Base-by-base conservation (phyloP, 2,797 vertebrate species). In the Pogoniulus pusillus region DNA sequence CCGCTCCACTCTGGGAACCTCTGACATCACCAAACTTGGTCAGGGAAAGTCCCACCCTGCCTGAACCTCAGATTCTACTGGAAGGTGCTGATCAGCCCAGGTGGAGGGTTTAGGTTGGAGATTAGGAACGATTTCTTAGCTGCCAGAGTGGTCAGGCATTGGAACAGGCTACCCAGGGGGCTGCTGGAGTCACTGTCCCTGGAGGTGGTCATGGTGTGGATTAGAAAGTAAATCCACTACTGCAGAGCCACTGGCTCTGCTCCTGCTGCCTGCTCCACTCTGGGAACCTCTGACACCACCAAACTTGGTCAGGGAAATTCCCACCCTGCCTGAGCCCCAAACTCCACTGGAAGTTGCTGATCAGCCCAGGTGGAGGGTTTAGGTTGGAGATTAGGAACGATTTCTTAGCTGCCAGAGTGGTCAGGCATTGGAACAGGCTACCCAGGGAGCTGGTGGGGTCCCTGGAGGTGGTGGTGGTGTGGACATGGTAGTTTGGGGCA, bases 1-100 rank as follows among this genome's bases (percentile, higher is more conserved):
- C 41, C 5, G 2, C 41, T 58, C 29, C 0, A 6, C 30, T 2
- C 0, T 3, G 32, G 80, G 41, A 23, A 41, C 23, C 1, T 7
- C 35, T 1, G 1, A 23, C 2, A 3, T 55, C 30, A 39, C 29
- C 49, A 16, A 24, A 34, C 19, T 29, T n/a, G 37, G 59, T 7
- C 4, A 1, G 11, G 29, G 29, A 32, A 74, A 30, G 3, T 55
- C 59, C 72, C 41, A 29, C n/a, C 39, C 37, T 12, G 2, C 17
- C 17, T 16, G 37, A 54, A 58, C 47, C 53, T 27, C 45, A 30
- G 43, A 27, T 79, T 85, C 59, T 57, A 17, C 62, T 45, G 43
- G 22, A 87, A 55, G 10, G 10, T 0, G 0, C 34, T 39, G 41
- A 19, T 58, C 70, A 92, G 63, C 53, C 57, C 3, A 2, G 73